Base-by-base conservation (phyloP, 2,113 vertebrate genomes). In the Zapornia atra region DNA sequence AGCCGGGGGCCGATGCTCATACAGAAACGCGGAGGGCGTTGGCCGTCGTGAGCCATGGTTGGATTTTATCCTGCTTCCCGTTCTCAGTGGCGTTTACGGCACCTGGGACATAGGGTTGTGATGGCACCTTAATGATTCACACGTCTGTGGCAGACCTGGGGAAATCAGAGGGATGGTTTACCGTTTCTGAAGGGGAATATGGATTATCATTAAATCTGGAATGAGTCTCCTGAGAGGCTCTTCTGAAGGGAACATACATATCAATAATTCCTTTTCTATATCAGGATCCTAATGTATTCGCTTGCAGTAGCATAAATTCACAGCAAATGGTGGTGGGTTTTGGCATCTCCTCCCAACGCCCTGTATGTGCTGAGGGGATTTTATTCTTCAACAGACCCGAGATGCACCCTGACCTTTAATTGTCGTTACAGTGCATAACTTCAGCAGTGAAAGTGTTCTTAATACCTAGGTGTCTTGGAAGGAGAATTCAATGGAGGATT, bases 201-300 rank as follows among this genome's bases (percentile, higher is more conserved):
- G 95, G 97, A 97, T 98, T 96, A 96, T 97, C 96, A 87, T 97
- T 97, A 95, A 97, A 97, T 96, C 94, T 34, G 38, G 82, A 96
- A 97, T 95, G 95, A 92, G 89, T 96, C 98, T 97, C 97, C 69
- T 4, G 96, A 96, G 97, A 94, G 81, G 29, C 86, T 90, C 76
- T 94, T 94, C 95, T 76, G 95, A 88, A 92, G 96, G 96, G 97
- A 97, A 94, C 90, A 61, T 70, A 77, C 40, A 70, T 95, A 96
- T 96, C 97, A 92, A 91, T 97, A 96, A 96, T 93, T 72, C 44
- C 69, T 89, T 84, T 96, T 95, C 94, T 73, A 3, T 86, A 46
- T 42, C 24, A 53, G 92, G 77, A 82, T 94, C 75, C 82, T 93
- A 82, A 94, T 85, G 91, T 76, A 86, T 96, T 97, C 78, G n/a